Percentiles rank a stretch among this genome's conserved stretches.
These are phyloP conservation scores for Spodoptera frugiperda DNA, from an alignment of 1,140 invertebrate species.

Conservation along the genomic window DNA sequence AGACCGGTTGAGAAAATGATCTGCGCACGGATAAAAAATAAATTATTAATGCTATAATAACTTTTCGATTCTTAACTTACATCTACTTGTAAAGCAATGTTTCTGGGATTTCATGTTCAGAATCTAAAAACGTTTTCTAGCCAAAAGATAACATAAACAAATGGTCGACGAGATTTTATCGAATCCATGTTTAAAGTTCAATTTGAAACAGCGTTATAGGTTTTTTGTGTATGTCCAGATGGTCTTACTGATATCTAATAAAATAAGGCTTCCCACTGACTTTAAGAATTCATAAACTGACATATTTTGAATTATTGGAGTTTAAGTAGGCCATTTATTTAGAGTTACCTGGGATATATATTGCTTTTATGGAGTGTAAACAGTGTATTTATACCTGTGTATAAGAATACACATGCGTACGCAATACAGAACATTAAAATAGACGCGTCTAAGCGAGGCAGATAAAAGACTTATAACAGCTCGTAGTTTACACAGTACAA, in stretches of 20 bases:
- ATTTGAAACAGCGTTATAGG: slow-evolving; percentile 2
- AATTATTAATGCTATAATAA: no score
- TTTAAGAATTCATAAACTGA: not conserved
- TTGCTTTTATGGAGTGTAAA: not conserved
- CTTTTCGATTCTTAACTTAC: no score
- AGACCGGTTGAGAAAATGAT: no score
- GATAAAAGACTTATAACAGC: slow-evolving; percentile 25
- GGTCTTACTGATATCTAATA: slow-evolving; percentile 14
- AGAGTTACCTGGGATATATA: not conserved
- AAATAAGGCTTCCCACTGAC: slow-evolving; percentile 25
- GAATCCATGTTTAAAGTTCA: not conserved
- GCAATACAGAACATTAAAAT: not conserved
- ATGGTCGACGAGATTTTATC: slow-evolving; percentile 19
- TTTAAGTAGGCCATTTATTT: not conserved
- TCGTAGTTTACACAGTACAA: slow-evolving; percentile 9
- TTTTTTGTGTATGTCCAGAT: slow-evolving; percentile 19
- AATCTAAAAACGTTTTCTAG: not conserved
- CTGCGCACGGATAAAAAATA: no score
- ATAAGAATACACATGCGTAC: not conserved
- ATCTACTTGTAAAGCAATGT: no score
- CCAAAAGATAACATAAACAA: slow-evolving; percentile 4
- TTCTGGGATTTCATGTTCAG: not conserved
- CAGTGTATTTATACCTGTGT: no score
- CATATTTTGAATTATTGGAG: not conserved
- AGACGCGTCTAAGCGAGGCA: slow-evolving; percentile 2